Base-by-base conservation (phyloP, 2,888 invertebrate species). In the Luperina nickerlii region DNA sequence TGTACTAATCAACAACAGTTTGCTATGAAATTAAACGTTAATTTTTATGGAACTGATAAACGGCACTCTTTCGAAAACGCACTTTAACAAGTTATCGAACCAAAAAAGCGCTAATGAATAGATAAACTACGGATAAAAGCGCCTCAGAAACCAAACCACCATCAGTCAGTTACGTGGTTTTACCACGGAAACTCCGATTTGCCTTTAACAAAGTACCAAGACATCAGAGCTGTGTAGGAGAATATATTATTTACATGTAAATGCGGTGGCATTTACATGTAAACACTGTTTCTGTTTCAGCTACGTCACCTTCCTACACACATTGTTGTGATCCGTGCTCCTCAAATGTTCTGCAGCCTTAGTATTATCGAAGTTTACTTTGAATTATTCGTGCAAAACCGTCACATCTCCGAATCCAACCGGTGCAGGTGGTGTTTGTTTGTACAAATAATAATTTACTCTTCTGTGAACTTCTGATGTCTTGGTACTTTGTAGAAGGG, bases 301-400 rank as follows among this genome's bases (percentile, higher is more conserved):
- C 54, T 54, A 24, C 24, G 24, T 54, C 54, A 54, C 54, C 54
- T 13, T n/a, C 18, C 8, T 2, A 27, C 8, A 54, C 11, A 48
- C 74, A 20, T 57, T 20, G 20, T 57, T 77, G 13, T 45, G n/a
- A 20, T n/a, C 45, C 54, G n/a, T 79, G n/a, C 67, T 74, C 60
- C 60, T 18, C 51, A 11, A 24, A 81, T 81, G 1, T 68, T 54
- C 54, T 80, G 67, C 60, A 15, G 24, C 45, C 45, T 45, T 81
- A 74, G 81, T 80, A 81, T 45, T 54, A 45, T 62, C 68, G 32
- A 81, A 79, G 79, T 80, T 73, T 67, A 79, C 79, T 80, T 80
- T 80, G 74, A 79, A 66, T 74, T 51, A 51, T 80, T 60, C 67
- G 74, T 81, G 81, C 74, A 74, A 74, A 42, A 80, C 42, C 1